These are phyloP conservation scores for Embiotoca jacksoni DNA, from an alignment of 2,113 vertebrate genomes.

Conservation along the genomic window DNA sequence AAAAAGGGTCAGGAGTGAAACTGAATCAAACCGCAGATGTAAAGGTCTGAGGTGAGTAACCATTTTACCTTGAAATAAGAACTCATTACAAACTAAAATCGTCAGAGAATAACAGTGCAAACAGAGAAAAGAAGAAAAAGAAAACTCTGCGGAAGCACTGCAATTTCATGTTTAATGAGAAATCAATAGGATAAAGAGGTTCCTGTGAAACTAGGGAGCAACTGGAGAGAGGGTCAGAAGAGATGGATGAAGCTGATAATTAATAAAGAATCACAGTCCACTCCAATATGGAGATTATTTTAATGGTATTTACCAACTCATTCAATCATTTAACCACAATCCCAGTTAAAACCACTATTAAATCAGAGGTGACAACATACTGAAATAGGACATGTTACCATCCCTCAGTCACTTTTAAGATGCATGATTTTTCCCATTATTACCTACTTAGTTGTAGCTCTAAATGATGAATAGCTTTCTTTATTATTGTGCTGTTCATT, in stretches of 20 bases:
- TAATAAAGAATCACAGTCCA: slow-evolving; percentile 20
- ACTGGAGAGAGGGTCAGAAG: slow-evolving; percentile 1
- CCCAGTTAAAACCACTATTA: slow-evolving; percentile 12
- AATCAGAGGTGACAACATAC: slow-evolving; percentile 9
- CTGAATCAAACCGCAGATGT: slow-evolving; percentile 29
- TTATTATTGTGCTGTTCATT: slow-evolving; percentile 53
- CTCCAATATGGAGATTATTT: slow-evolving; percentile 7
- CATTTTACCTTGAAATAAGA: slow-evolving; percentile 12
- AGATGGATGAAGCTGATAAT: slow-evolving; percentile 31
- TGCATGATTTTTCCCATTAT: slow-evolving; percentile 51
- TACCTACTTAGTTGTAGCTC: slow-evolving; percentile 47
- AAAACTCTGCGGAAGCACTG: background rate
- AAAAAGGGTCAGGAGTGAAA: slow-evolving; percentile 18
- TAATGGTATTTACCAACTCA: slow-evolving; percentile 24
- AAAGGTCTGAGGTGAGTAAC: slow-evolving; percentile 44
- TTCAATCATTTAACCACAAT: slow-evolving; percentile 29
- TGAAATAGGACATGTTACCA: slow-evolving; percentile 14
- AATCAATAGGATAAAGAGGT: slow-evolving; percentile 31
- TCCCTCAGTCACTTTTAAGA: slow-evolving; percentile 46
- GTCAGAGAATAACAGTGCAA: slow-evolving; percentile 5
- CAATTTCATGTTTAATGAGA: slow-evolving; percentile 22
- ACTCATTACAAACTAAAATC: slow-evolving; percentile 34
- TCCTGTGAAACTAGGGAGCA: slow-evolving; percentile 11
- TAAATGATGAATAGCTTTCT: slow-evolving; percentile 61
- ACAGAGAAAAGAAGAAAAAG: background rate